Evolutionary conservation across 1,140 invertebrate species (phyloP).

Genomic region (Heterodera carotae): DNA sequence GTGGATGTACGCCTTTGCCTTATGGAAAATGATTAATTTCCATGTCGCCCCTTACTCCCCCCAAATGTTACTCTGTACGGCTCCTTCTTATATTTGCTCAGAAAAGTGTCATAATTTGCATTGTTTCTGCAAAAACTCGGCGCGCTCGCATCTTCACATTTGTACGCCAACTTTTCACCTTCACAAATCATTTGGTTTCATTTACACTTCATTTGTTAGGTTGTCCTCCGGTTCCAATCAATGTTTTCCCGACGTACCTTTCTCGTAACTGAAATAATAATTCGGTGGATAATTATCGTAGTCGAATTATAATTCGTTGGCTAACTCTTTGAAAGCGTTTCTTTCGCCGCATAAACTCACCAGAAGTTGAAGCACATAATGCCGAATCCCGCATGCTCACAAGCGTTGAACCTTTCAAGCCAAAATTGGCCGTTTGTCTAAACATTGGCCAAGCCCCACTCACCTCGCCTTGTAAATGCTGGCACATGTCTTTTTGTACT

Average conservation of each 20-base stretch:
- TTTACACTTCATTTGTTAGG: too few relatives aligned
- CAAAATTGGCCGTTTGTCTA: not conserved
- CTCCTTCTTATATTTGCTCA: conserved; percentile 55
- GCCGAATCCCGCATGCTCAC: conserved; percentile 61
- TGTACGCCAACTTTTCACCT: conserved; percentile 61
- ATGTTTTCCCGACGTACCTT: conserved; percentile 24
- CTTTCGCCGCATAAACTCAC: conserved; percentile 51
- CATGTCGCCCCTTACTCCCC: not conserved
- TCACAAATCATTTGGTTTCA: conserved; percentile 37
- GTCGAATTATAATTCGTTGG: too few relatives aligned
- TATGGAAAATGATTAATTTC: conserved; percentile 46
- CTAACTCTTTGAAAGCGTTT: conserved; percentile 10
- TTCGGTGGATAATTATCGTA: not conserved
- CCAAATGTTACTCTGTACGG: conserved; percentile 53
- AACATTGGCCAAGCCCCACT: not conserved
- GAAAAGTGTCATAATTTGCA: conserved; percentile 44
- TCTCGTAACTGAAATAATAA: conserved; percentile 30
- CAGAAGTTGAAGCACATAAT: conserved; percentile 65
- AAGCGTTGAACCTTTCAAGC: conserved; percentile 49
- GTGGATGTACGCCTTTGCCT: conserved; percentile 64
- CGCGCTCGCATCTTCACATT: conserved; percentile 61
- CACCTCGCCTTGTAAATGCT: conserved; percentile 60
- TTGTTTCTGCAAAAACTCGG: conserved; percentile 53
- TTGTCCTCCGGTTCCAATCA: too few relatives aligned
- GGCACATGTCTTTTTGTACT: conserved; percentile 65